Evolutionary conservation across 2,797 vertebrate species (phyloP), one percentile per base, ranked within the genome.

Genomic region (Artibeus lituratus): DNA sequence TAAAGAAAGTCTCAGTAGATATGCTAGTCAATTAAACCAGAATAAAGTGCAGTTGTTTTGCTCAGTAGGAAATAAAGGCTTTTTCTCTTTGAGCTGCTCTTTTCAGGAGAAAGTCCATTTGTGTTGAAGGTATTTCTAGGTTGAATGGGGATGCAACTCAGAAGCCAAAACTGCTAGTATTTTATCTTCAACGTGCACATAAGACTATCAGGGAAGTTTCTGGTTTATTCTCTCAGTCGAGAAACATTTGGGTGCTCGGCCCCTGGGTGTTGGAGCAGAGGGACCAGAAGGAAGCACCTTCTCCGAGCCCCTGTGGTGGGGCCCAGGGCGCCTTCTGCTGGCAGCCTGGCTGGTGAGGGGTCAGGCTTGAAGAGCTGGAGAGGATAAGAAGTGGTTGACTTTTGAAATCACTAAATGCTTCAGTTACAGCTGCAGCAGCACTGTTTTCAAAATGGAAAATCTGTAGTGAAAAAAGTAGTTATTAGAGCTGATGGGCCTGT

Each of bases 401-500:
- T 94, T 84, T 55, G 21, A 76, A 93, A 74, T 90, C 51, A 18
- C 32, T 80, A 72, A 76, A 5, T 69, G 39, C 51, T 73, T 78
- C 0, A 8, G 12, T 57, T 73, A 39, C 11, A 69, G 72, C 69
- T 62, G 21, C 29, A 32, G 67, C 51, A 44, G 57, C 15, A 76
- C 29, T 69, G 15, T 89, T 85, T 93, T 81, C 83, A 42, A 49
- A 91, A 44, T 85, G 84, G 94, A 72, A 94, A 96, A 94, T 84
- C 77, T 94, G 96, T 93, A 83, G 57, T 87, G 49, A 80, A 91
- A 83, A 94, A 67, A n/a, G 49, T 44, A 35, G 67, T 70, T 24
- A n/a, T 32, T 67, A 44, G 87, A 44, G 51, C 22, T 0, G 81
- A n/a, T 76, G 76, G 93, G 83, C 19, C 10, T 47, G 39, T 35